A percentile compares a stretch with the other conserved stretches of the same genome.
Evolutionary conservation across 2,113 vertebrate genomes (phyloP).

Genomic region (Okapia johnstoni): DNA sequence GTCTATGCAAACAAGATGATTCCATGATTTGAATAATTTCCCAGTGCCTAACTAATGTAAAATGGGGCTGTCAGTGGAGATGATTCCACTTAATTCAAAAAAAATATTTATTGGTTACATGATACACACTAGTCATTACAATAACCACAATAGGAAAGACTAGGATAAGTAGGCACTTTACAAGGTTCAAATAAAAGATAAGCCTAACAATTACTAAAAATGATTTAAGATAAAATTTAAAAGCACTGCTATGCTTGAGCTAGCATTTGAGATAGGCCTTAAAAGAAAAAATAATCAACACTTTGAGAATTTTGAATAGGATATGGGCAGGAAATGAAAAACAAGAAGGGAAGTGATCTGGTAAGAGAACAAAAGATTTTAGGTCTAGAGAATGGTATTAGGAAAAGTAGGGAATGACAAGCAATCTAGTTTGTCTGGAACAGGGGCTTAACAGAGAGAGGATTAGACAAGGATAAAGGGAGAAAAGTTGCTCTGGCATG

Average conservation of each 20-base stretch:
- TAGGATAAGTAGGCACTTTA: not conserved
- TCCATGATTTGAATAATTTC: conserved; percentile 67
- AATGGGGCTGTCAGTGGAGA: not conserved
- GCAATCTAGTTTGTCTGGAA: not conserved
- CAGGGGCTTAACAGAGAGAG: not conserved
- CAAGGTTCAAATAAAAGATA: not conserved
- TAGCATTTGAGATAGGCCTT: not conserved
- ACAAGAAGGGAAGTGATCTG: not conserved
- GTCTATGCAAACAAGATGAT: conserved; percentile 51
- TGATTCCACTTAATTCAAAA: conserved; percentile 44
- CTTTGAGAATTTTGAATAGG: not conserved
- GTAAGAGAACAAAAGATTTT: not conserved
- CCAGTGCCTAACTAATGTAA: conserved; percentile 43
- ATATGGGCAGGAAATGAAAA: not conserved
- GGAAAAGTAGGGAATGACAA: not conserved
- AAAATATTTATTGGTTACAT: conserved; percentile 23
- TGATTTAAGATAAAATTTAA: not conserved
- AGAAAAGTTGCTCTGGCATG: not conserved
- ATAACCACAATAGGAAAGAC: not conserved
- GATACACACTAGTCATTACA: not conserved
- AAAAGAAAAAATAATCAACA: not conserved
- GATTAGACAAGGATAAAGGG: not conserved
- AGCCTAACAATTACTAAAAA: not conserved
- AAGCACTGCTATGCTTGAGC: not conserved
- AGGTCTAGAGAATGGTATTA: not conserved